A percentile compares a stretch with the other conserved stretches of the same genome.
Conservation (phyloP, 2,797 vertebrate species). For the Thaleichthys pacificus region DNA sequence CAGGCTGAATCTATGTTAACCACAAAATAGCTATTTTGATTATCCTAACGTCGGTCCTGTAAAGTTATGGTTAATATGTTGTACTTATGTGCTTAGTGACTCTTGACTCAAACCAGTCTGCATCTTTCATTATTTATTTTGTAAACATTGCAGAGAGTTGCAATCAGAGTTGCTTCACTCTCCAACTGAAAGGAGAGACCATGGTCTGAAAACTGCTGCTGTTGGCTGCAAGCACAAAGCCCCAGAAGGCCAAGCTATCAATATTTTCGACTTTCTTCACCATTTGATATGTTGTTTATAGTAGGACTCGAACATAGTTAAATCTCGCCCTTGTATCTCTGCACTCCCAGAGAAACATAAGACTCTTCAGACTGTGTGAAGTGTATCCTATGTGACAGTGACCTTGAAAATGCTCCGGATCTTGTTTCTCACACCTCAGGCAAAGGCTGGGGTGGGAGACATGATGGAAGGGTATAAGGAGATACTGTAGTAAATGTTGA, state of each 20-base stretch:
- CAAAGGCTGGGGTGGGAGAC: constrained; percentile 27
- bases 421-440: constrained; percentile 60
- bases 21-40: neutral
- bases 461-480: constrained; percentile 29
- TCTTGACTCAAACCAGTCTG: constrained; percentile 53
- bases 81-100: constrained; percentile 49
- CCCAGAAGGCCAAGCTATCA: constrained; percentile 55
- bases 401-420: constrained; percentile 68
- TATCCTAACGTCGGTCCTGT: no score
- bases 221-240: constrained; percentile 22
- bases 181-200: constrained; percentile 32
- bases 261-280: constrained; percentile 64
- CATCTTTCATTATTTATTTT: constrained; percentile 18
- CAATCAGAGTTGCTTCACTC: constrained; percentile 41
- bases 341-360: constrained; percentile 61
- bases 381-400: constrained; percentile 62
- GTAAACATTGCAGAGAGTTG: constrained; percentile 37
- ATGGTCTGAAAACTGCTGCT: constrained; percentile 28
- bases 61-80: neutral
- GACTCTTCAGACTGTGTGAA: constrained; percentile 51
- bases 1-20: no score
- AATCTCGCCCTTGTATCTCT: constrained; percentile 52
- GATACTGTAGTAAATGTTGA: neutral
- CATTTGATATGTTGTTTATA: constrained; percentile 70
- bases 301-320: constrained; percentile 55